A percentile compares a stretch with the other conserved stretches of the same genome.
These are phyloP conservation scores for Cherax destructor DNA, from an alignment of 1,140 invertebrate species.

Conservation along the genomic window DNA sequence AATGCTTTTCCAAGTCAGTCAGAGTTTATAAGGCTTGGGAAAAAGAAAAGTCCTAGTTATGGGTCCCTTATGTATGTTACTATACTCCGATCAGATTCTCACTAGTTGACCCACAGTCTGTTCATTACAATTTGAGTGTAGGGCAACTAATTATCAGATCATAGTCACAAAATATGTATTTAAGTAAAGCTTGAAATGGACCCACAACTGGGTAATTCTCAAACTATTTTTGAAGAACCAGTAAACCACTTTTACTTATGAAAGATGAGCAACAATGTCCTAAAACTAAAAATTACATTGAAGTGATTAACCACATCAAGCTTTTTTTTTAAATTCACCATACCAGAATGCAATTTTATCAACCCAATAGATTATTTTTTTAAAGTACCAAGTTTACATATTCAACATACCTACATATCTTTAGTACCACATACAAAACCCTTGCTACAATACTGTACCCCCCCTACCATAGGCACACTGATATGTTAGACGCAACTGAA, in stretches of 20 bases:
- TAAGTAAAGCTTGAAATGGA: slow-evolving; percentile 31
- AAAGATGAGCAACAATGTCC: slow-evolving; percentile 14
- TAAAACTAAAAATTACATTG: not conserved
- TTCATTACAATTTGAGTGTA: not conserved
- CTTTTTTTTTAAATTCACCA: not conserved
- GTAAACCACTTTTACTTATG: slow-evolving; percentile 30
- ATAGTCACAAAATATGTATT: slow-evolving; percentile 3
- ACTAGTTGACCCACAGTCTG: slow-evolving; percentile 9
- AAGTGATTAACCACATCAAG: not conserved
- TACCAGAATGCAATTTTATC: not conserved
- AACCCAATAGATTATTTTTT: not conserved
- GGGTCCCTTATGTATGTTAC: slow-evolving; percentile 15
- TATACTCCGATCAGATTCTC: slow-evolving; percentile 18
- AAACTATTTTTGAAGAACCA: slow-evolving; percentile 23
- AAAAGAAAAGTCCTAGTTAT: slow-evolving; percentile 27
- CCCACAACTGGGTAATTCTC: slow-evolving; percentile 26
- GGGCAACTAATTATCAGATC: slow-evolving; percentile 25
- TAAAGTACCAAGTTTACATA: not conserved
- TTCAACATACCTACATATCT: not conserved
- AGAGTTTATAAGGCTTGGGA: slow-evolving; percentile 49
- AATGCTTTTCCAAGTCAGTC: slow-evolving; percentile 60
- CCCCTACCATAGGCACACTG: not conserved
- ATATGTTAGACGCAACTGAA: not conserved
- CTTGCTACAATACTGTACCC: slow-evolving; percentile 2
- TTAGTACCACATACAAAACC: not conserved